Conservation (phyloP, 2,888 invertebrate genomes). For the Brenthis hecate region DNA sequence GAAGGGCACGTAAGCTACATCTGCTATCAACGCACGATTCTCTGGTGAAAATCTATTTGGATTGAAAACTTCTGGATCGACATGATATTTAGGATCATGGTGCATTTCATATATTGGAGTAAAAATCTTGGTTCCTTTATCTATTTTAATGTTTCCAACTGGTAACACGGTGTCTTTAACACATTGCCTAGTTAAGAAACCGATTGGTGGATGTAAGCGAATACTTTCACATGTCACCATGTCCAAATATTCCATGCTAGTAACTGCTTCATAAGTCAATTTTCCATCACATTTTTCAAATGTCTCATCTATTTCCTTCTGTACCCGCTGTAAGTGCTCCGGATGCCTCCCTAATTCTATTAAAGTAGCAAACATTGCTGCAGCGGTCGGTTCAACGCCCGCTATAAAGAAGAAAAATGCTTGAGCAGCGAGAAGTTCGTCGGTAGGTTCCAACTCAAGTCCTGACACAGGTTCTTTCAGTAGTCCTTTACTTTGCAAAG, state of each 20-base stretch:
- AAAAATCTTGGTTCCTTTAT: constrained; percentile 55
- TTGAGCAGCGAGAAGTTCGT: constrained; percentile 60
- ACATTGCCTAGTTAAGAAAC: constrained; percentile 51
- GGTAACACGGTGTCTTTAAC: constrained; percentile 55
- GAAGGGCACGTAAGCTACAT: constrained; percentile 65
- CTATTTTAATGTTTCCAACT: constrained; percentile 57
- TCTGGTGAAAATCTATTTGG: constrained; percentile 60
- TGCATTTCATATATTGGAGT: constrained; percentile 62
- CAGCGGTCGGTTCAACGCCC: constrained; percentile 66
- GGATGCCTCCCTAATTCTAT: constrained; percentile 60
- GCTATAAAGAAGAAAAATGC: constrained; percentile 66
- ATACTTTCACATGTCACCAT: constrained; percentile 55
- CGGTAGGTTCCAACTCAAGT: constrained; percentile 56
- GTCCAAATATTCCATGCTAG: constrained; percentile 58
- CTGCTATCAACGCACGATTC: constrained; percentile 46
- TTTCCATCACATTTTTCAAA: constrained; percentile 48
- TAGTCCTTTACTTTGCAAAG: constrained; percentile 55
- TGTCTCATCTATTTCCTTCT: constrained; percentile 58
- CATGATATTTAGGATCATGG: constrained; percentile 65
- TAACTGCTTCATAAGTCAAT: constrained; percentile 52
- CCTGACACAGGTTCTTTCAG: constrained; percentile 54
- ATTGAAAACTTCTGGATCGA: constrained; percentile 68
- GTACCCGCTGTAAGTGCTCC: constrained; percentile 53
- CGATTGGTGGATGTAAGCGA: constrained; percentile 59
- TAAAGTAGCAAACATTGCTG: constrained; percentile 53